Conservation (phyloP, 2,113 vertebrate genomes). For the Colinus virginianus region DNA sequence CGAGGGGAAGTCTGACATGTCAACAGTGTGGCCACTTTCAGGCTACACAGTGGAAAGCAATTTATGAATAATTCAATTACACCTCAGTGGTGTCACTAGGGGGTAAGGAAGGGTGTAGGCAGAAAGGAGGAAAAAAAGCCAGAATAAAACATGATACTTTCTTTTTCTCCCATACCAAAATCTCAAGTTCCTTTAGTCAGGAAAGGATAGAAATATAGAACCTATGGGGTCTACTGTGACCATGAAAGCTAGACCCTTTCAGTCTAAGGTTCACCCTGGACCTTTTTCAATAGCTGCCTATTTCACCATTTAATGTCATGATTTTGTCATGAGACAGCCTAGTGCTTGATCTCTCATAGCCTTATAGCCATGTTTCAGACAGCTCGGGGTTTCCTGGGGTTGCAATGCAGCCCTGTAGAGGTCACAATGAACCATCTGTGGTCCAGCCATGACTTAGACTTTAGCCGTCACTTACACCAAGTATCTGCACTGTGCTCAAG, state of each 20-base stretch:
- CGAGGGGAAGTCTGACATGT: background rate
- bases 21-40: background rate
- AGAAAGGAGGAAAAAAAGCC: background rate
- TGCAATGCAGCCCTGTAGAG: background rate
- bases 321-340: background rate
- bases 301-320: background rate
- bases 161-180: background rate
- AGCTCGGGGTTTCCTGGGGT: background rate
- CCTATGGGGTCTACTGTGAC: background rate
- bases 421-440: background rate
- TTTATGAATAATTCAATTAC: background rate
- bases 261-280: background rate
- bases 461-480: background rate
- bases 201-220: background rate
- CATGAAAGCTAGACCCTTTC: background rate
- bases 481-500: background rate
- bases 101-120: background rate
- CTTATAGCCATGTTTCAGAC: background rate
- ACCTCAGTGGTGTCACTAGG: background rate
- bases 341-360: background rate
- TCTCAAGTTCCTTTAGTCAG: background rate
- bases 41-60: background rate
- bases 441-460: background rate
- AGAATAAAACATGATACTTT: background rate
- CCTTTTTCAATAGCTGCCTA: background rate